Evolutionary conservation across 2,113 vertebrate genomes (phyloP), one percentile per base, ranked within the genome.

Genomic region (Strigops habroptila): DNA sequence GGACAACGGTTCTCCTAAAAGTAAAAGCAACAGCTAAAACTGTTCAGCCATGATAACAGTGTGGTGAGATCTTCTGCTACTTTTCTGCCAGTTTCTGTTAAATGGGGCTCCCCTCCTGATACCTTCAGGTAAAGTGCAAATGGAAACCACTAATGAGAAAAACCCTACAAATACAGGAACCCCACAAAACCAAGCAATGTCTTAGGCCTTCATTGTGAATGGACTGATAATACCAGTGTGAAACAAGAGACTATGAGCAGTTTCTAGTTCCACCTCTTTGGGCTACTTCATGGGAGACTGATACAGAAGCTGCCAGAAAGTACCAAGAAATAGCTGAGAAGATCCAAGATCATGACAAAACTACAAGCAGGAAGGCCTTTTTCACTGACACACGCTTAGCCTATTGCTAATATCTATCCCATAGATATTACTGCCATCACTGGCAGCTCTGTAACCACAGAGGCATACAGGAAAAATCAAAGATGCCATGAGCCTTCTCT

Each of bases 101-200:
- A 94, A 51, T 17, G 16, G 59, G 10, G 35, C 86, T 82, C 46
- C n/a, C 49, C 7, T 86, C 14, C 63, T 43, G 22, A 70, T 5
- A 57, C 14, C 24, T 62, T 65, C 49, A 68, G 8, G 15, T 37
- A 65, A 75, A 82, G 25, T 21, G 7, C 48, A 62, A 77, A 79
- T 7, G 8, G 43, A 12, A 75, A 84, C 6, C 1, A 1, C 21
- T 37, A 52, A 39, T 31, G 31, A 86, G 27, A 67, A 70, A 95
- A 75, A 5, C 1, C 2, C 28, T 4, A 5, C 24, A 81, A 31
- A 75, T 52, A 23, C 0, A 53, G 28, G 24, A 79, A 31, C 1
- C 4, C 24, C 23, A 77, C 17, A 51, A 74, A 87, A 70, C 9
- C 41, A 68, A 57, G 51, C 2, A 0, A 53, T 15, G 5, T 12